Evolutionary conservation across 2,113 vertebrate species (phyloP).

Genomic region (Macquaria australasica): DNA sequence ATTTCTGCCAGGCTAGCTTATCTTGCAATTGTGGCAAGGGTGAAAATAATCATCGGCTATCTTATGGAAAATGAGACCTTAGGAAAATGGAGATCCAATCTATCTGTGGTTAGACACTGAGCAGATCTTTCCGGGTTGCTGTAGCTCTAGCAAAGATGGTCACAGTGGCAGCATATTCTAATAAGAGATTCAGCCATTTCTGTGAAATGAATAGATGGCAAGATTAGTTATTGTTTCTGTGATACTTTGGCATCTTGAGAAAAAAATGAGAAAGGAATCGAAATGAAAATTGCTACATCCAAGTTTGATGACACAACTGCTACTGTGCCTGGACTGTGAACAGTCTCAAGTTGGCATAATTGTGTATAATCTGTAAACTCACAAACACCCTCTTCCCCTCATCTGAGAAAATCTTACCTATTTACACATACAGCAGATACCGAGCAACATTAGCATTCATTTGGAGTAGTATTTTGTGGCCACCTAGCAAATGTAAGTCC

Average conservation of each 20-base stretch:
- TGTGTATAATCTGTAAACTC: slow-evolving; percentile 17
- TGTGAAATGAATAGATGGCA: slow-evolving; percentile 2
- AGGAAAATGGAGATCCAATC: slow-evolving; percentile 45
- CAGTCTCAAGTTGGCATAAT: not conserved
- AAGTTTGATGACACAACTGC: not conserved
- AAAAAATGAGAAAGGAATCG: not conserved
- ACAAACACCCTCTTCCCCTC: not conserved
- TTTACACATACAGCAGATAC: not conserved
- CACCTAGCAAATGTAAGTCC: not conserved
- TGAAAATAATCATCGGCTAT: slow-evolving; percentile 65
- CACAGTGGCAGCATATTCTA: not conserved
- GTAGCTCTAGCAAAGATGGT: slow-evolving; percentile 11
- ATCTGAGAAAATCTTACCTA: slow-evolving; percentile 5
- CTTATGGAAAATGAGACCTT: slow-evolving; percentile 55
- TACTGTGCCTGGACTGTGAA: not conserved
- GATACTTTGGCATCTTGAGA: not conserved
- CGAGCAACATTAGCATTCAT: not conserved
- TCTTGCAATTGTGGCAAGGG: slow-evolving; percentile 55
- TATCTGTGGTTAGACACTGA: slow-evolving; percentile 54
- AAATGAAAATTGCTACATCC: not conserved
- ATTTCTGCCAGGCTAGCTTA: slow-evolving; percentile 51
- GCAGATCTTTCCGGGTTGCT: slow-evolving; percentile 43
- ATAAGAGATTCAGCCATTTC: not conserved
- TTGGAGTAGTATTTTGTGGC: not conserved
- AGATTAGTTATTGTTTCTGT: slow-evolving; percentile 1